Conservation (phyloP, 2,113 vertebrate genomes). For the Lasiurus cinereus region DNA sequence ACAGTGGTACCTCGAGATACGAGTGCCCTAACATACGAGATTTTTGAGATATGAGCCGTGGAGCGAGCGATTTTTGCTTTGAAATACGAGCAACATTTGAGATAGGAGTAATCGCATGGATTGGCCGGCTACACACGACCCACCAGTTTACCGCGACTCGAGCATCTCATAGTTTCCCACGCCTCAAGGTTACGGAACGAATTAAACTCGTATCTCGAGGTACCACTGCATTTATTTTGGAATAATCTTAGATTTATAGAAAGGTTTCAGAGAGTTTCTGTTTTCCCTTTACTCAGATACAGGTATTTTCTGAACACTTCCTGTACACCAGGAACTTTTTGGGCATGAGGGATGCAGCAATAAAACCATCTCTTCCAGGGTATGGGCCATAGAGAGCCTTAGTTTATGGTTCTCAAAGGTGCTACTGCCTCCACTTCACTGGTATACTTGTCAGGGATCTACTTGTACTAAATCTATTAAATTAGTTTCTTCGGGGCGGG, state of each 20-base stretch:
- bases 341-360: background rate
- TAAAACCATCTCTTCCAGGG: background rate
- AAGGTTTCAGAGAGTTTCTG: slow-evolving; percentile 26
- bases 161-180: too few relatives aligned
- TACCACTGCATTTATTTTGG: slow-evolving; percentile 36
- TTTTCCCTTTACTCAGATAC: background rate
- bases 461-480: background rate
- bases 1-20: too few relatives aligned
- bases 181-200: too few relatives aligned
- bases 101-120: too few relatives aligned
- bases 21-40: too few relatives aligned
- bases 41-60: too few relatives aligned
- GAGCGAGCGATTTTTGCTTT: too few relatives aligned
- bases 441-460: background rate
- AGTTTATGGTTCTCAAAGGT: background rate
- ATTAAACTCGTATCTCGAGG: too few relatives aligned
- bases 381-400: background rate
- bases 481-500: background rate
- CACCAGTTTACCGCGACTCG: too few relatives aligned
- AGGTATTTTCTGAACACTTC: background rate
- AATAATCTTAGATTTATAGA: slow-evolving; percentile 29
- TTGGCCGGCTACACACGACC: too few relatives aligned
- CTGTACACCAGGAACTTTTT: background rate
- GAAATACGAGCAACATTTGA: too few relatives aligned
- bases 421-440: background rate